Conservation (phyloP, 2,888 invertebrate species). For the Aplocera efformata region DNA sequence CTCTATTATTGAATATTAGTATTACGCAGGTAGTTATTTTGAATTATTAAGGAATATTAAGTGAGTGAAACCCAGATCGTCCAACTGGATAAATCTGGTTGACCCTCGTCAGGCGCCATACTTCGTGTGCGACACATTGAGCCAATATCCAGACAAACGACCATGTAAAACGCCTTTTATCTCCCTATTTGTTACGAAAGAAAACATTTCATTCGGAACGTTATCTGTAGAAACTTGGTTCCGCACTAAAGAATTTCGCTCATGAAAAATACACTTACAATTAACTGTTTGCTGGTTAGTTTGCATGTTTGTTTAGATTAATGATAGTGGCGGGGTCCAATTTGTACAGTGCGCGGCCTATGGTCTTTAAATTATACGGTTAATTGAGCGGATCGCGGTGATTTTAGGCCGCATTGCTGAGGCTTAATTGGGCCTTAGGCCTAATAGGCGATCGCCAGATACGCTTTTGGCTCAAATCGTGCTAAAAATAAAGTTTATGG, state of each 20-base stretch:
- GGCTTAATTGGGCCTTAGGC: constrained; percentile 61
- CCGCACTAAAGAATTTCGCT: constrained; percentile 2
- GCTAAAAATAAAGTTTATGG: constrained; percentile 73
- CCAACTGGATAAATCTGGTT: constrained; percentile 31
- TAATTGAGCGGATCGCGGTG: constrained; percentile 58
- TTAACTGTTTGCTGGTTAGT: constrained; percentile 34
- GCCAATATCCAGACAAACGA: constrained; percentile 35
- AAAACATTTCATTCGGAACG: constrained; percentile 20
- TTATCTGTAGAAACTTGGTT: constrained; percentile 15
- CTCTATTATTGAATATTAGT: not conserved
- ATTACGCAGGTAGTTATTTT: constrained; percentile 17
- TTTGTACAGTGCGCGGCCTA: constrained; percentile 41
- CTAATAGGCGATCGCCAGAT: constrained; percentile 66
- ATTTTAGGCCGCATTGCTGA: constrained; percentile 51
- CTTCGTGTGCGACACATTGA: constrained; percentile 30
- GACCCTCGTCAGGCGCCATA: constrained; percentile 36
- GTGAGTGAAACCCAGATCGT: constrained; percentile 23
- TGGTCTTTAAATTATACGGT: constrained; percentile 38
- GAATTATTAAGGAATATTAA: constrained; percentile 30
- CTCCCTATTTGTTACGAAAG: constrained; percentile 22
- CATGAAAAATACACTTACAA: constrained; percentile 24
- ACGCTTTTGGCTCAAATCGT: constrained; percentile 49
- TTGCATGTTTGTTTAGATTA: constrained; percentile 44
- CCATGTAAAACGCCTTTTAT: constrained; percentile 31
- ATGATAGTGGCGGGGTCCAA: constrained; percentile 43